Base-by-base conservation (phyloP, 2,113 vertebrate species). In the Melospiza melodia region DNA sequence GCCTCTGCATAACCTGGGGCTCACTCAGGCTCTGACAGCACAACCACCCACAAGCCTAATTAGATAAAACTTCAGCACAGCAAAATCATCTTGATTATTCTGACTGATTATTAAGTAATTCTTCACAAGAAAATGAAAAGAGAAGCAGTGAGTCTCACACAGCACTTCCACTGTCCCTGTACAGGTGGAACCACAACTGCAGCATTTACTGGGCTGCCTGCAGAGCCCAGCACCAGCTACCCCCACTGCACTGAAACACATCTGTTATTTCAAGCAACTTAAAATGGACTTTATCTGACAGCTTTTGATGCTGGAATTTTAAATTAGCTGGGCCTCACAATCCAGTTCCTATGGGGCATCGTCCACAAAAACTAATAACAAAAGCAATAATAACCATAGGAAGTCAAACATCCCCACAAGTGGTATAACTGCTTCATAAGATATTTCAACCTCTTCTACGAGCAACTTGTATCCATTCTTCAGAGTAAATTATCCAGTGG, bases 1-100 rank as follows among this genome's bases (percentile, higher is more conserved):
- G 44, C 16, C 39, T 23, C 55, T 0, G 0, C 0, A 0, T 11
- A 44, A 84, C 23, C n/a, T 9, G 27, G 35, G 84, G 48, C 58
- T 92, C 57, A 33, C 54, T 22, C 2, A 1, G 23, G 46, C 61
- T 58, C 58, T 6, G 0, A 25, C 20, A 39, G 65, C 65, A 58
- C 55, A 74, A 78, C 7, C 5, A 39, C 27, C 21, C 35, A 31
- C 30, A 49, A 6, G 0, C 37, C 15, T 61, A n/a, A 76, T 11
- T 15, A 57, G 62, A 23, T 5, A 52, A 58, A 37, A 41, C 17
- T 24, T 18, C 35, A 71, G 63, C 46, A n/a, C 10, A 48, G 59
- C n/a, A 84, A 77, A 86, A 74, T 41, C 55, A 20, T 9, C 52
- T 23, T 25, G 44, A 46, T 73, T 48, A 23, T 10, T 49, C 5